These are phyloP conservation scores for Drosophila trapezifrons DNA, from an alignment of 1,140 invertebrate genomes.

Conservation along the genomic window DNA sequence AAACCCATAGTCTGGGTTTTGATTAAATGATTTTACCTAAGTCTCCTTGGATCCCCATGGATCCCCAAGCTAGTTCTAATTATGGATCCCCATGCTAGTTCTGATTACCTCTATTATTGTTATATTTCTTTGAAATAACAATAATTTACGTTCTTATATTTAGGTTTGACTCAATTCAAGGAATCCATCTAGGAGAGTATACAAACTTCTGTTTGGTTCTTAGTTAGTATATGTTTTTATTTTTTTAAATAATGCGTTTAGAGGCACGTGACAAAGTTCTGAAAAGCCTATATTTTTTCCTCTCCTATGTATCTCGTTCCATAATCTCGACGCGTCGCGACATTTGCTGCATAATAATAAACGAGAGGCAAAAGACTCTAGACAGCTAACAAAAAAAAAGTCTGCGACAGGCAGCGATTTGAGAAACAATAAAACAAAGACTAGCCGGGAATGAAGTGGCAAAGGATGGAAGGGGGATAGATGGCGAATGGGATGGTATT, in stretches of 20 bases:
- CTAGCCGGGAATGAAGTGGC: conserved; percentile 30
- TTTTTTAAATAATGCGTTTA: conserved; percentile 56
- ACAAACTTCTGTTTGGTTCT: background rate
- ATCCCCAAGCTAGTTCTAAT: no score
- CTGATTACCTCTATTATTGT: background rate
- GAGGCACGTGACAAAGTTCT: conserved; percentile 50
- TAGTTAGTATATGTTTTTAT: conserved; percentile 14
- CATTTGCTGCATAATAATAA: conserved; percentile 63
- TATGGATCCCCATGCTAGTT: no score
- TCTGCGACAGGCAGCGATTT: conserved; percentile 58
- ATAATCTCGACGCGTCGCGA: conserved; percentile 57
- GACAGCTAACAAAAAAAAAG: conserved; percentile 33
- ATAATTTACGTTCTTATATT: background rate
- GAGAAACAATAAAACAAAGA: conserved; percentile 61
- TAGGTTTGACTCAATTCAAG: background rate
- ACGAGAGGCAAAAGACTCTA: conserved; percentile 35
- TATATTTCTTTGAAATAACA: background rate
- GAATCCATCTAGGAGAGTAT: conserved; percentile 22
- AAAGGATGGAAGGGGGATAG: conserved; percentile 3
- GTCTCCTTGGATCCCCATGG: no score
- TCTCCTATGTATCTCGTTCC: conserved; percentile 27
- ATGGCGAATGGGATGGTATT: background rate
- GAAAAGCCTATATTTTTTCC: conserved; percentile 27
- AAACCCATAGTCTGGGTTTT: conserved; percentile 38
- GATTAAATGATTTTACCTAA: conserved; percentile 54